phyloP scores from a whole-genome alignment of 2,797 vertebrate genomes.

The Argya squamiceps region DNA sequence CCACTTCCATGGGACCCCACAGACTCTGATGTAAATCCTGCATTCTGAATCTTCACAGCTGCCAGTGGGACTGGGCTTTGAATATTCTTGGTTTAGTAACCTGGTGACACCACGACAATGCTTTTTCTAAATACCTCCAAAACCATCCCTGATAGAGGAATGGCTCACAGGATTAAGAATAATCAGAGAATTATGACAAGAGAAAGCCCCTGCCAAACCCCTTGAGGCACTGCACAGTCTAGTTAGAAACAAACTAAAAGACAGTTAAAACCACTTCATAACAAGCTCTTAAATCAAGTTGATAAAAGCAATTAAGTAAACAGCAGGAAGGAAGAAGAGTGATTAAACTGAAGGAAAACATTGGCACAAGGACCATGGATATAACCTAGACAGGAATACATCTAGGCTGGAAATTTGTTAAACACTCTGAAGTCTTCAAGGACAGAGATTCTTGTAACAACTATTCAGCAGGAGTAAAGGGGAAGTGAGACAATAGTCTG shows the following conservation, averaged over 20 bases:
- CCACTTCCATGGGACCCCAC: neutral
- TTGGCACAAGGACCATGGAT: neutral
- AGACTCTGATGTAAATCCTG: neutral
- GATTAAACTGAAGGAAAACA: conserved; percentile 29
- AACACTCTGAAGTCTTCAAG: neutral
- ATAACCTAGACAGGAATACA: neutral
- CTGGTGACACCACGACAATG: neutral
- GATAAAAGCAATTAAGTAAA: conserved; percentile 52
- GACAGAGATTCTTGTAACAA: neutral
- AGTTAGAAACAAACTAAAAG: conserved; percentile 35
- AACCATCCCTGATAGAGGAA: neutral
- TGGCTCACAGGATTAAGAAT: neutral
- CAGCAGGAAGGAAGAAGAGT: neutral
- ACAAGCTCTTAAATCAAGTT: conserved; percentile 43
- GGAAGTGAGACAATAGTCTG: neutral
- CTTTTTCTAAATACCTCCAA: neutral
- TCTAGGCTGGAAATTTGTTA: neutral
- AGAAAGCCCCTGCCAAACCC: conserved; percentile 17
- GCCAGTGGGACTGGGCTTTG: neutral
- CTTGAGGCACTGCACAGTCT: neutral
- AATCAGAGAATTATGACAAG: conserved; percentile 3
- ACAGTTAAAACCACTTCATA: conserved; percentile 4
- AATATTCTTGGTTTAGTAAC: neutral
- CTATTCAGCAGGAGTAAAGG: neutral
- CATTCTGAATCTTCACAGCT: neutral